phyloP scores from a whole-genome alignment of 1,140 invertebrate genomes.

The Watersipora subatra region DNA sequence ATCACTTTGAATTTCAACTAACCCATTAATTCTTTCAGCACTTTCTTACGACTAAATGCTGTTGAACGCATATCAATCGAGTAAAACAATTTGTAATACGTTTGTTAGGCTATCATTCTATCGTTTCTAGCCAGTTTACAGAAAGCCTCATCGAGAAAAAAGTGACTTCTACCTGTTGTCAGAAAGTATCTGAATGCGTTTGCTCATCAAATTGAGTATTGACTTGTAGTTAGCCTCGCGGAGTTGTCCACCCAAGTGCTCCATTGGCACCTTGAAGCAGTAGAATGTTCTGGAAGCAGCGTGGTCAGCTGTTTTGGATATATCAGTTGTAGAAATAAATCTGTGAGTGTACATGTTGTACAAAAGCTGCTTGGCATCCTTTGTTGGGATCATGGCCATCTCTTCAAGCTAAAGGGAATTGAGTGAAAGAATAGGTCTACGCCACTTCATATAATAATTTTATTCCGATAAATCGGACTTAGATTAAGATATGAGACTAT shows the following conservation, averaged over 20 bases:
- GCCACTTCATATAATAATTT: too few species aligned
- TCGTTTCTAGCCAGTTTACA: too few species aligned
- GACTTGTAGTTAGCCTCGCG: background rate
- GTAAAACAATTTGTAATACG: too few species aligned
- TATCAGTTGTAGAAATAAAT: constrained; percentile 55
- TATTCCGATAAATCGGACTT: too few species aligned
- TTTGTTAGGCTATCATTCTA: too few species aligned
- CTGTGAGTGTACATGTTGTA: constrained; percentile 68
- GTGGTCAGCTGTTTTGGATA: constrained; percentile 46
- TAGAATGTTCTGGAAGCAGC: constrained; percentile 56
- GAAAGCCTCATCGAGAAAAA: too few species aligned
- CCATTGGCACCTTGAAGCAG: constrained; percentile 57
- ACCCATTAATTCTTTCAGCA: too few species aligned
- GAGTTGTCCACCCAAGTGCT: constrained; percentile 46
- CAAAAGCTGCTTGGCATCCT: constrained; percentile 69
- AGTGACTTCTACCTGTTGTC: background rate
- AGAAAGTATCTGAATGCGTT: background rate
- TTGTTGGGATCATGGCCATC: constrained; percentile 70
- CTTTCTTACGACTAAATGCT: too few species aligned
- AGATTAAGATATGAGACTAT: too few species aligned
- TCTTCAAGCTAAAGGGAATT: constrained; percentile 55
- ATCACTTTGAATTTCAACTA: too few species aligned
- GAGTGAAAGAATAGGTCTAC: background rate
- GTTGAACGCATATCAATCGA: too few species aligned
- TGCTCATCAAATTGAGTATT: background rate